These are phyloP conservation scores for Erythrocercus mccallii DNA, from an alignment of 2,113 vertebrate species.

Conservation along the genomic window DNA sequence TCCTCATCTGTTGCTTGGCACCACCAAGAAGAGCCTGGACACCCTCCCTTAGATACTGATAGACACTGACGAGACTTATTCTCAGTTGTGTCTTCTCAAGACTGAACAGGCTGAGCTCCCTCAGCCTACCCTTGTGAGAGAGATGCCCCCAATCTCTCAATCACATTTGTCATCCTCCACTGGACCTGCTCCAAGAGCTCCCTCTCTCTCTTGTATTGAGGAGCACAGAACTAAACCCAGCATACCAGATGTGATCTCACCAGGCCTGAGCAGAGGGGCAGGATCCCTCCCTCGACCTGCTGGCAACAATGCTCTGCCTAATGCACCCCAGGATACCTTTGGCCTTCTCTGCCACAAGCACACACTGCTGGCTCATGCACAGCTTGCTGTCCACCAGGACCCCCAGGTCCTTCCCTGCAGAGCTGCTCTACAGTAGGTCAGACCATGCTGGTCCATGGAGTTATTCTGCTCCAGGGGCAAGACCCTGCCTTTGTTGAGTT, in stretches of 20 bases:
- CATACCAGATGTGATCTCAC: not conserved
- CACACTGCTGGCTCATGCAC: not conserved
- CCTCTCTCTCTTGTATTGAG: not conserved
- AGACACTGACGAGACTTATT: not conserved
- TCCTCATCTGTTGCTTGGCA: not conserved
- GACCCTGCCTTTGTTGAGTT: not conserved
- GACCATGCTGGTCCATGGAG: not conserved
- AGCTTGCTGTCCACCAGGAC: not conserved
- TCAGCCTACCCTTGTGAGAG: not conserved
- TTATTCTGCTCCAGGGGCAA: not conserved
- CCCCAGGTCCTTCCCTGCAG: not conserved
- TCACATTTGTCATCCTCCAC: fast-evolving
- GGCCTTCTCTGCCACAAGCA: not conserved
- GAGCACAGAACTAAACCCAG: not conserved
- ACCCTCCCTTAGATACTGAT: not conserved
- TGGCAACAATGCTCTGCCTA: not conserved
- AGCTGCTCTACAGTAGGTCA: not conserved
- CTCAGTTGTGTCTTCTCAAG: not conserved
- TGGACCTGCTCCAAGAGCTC: fast-evolving
- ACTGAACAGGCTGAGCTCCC: not conserved
- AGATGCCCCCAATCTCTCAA: not conserved
- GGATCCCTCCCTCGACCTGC: not conserved
- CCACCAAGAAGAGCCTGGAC: not conserved
- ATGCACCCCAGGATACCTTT: too few species aligned
- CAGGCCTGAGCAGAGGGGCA: not conserved